These are phyloP conservation scores for Hyles lineata DNA, from an alignment of 2,888 invertebrate genomes.

Conservation along the genomic window DNA sequence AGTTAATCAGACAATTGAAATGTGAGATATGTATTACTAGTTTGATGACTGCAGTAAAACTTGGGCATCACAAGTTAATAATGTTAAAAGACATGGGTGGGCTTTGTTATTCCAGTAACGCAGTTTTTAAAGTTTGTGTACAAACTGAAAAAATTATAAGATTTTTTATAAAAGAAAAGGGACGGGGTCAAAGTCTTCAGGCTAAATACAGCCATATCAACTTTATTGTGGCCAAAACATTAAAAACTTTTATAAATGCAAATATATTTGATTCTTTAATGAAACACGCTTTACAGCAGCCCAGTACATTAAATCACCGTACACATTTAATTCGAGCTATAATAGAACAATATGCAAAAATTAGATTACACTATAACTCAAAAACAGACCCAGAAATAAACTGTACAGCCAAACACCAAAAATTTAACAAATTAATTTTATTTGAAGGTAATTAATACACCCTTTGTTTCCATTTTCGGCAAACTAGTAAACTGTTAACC, in stretches of 20 bases:
- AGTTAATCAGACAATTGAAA: neutral
- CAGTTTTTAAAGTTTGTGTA: neutral
- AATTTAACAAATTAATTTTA: neutral
- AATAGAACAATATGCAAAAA: neutral
- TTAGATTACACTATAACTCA: neutral
- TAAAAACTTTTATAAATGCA: neutral
- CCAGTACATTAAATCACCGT: neutral
- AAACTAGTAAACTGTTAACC: too few species aligned
- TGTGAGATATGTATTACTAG: neutral
- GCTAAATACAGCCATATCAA: neutral
- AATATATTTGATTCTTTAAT: neutral
- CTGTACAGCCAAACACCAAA: conserved; percentile 34
- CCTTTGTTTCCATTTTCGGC: too few species aligned
- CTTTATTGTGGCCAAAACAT: neutral
- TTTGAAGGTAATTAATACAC: neutral
- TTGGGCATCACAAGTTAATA: neutral
- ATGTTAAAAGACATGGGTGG: neutral
- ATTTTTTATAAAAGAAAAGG: neutral
- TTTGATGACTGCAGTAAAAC: neutral
- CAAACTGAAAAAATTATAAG: neutral
- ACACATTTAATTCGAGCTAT: neutral
- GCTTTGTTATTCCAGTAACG: neutral
- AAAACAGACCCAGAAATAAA: conserved; percentile 16
- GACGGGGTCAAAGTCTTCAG: neutral
- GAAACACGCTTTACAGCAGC: neutral